Conservation (phyloP, 2,888 invertebrate genomes). For the Drosophila setosimentum region DNA sequence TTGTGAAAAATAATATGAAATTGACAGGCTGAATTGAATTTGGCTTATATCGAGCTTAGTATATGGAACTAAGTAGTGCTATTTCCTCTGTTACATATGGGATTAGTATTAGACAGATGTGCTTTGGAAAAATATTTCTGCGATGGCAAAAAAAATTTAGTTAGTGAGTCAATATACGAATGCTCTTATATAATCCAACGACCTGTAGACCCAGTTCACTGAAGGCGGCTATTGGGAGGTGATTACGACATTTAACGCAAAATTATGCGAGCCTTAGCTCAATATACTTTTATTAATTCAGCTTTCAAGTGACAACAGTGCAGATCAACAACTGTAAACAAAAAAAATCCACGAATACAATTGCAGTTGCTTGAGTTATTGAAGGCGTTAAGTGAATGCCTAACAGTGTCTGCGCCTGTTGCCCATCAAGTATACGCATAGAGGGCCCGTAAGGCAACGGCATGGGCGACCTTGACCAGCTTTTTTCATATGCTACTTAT, state of each 20-base stretch:
- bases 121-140: not conserved
- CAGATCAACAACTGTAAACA: conserved; percentile 16
- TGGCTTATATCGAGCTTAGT: not conserved
- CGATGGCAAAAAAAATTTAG: not conserved
- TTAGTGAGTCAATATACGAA: conserved; percentile 6
- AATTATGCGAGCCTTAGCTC: conserved; percentile 17
- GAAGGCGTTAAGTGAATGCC: conserved; percentile 44
- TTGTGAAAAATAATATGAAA: not conserved
- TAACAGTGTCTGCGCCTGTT: conserved; percentile 46
- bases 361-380: conserved; percentile 23
- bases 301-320: conserved; percentile 16
- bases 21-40: not conserved
- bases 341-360: conserved; percentile 8
- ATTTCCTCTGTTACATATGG: not conserved
- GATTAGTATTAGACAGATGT: not conserved
- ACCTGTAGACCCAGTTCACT: not conserved
- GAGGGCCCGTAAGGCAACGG: conserved; percentile 26
- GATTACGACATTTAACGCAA: conserved; percentile 28
- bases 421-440: conserved; percentile 60
- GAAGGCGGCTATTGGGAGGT: conserved; percentile 2
- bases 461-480: conserved; percentile 65
- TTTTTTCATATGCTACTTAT: conserved; percentile 33
- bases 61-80: not conserved
- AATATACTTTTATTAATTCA: conserved; percentile 12
- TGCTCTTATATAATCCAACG: conserved; percentile 16